These are phyloP conservation scores for Cephus nigrinus DNA, from an alignment of 2,888 invertebrate genomes.

Conservation along the genomic window DNA sequence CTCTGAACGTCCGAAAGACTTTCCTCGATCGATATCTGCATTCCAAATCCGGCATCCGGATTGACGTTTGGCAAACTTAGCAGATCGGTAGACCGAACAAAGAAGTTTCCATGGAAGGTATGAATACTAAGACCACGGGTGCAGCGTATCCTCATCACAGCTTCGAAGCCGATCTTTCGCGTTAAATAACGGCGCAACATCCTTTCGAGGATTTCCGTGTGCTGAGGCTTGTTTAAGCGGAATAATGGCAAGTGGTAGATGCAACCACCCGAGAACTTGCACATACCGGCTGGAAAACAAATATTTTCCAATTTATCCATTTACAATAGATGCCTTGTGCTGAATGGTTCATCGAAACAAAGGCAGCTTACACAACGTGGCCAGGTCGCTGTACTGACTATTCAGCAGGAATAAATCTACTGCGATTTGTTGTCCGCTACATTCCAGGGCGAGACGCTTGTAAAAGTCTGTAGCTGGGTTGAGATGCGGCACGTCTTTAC, in stretches of 20 bases:
- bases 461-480: constrained; percentile 98
- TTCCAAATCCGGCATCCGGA: constrained; percentile 97
- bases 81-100: constrained; percentile 97
- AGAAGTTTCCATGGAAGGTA: constrained; percentile 99
- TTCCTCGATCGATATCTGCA: constrained; percentile 97
- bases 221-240: constrained; percentile 75
- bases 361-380: constrained; percentile 82
- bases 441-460: constrained; percentile 95
- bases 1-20: constrained; percentile 85
- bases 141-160: constrained; percentile 97
- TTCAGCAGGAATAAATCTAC: constrained; percentile 96
- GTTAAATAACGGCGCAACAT: constrained; percentile 90
- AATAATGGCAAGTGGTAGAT: constrained; percentile 94
- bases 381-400: constrained; percentile 93
- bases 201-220: constrained; percentile 80
- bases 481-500: constrained; percentile 86
- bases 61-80: constrained; percentile 96
- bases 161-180: constrained; percentile 98
- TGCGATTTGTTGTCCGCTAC: constrained; percentile 95
- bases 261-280: constrained; percentile 94
- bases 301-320: neutral
- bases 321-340: neutral
- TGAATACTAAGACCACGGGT: constrained; percentile 94
- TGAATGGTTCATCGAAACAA: neutral
- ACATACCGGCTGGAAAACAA: constrained; percentile 81